Evolutionary conservation across 2,888 invertebrate species (phyloP), one percentile per base, ranked within the genome.

Genomic region (Drymonia ruficornis): DNA sequence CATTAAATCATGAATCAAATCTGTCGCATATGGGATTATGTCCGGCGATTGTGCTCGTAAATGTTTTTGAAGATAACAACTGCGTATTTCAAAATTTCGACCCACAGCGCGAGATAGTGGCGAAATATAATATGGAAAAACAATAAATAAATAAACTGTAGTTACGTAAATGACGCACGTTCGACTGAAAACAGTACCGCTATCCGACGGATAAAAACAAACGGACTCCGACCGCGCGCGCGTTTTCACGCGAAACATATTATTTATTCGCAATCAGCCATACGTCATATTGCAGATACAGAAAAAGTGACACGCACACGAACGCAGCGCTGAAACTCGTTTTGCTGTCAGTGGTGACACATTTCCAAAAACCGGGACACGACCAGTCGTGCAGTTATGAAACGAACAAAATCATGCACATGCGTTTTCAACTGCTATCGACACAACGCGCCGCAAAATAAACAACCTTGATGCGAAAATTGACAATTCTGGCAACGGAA

Each of bases 221-320:
- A 77, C 64, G 59, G 67, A 67, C 81, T 77, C 75, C 64, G 52
- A 61, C 63, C 54, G 67, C 64, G 67, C 63, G 68, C 63, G 70
- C 61, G 69, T 69, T 70, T 72, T 72, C 67, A 63, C 59, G 65
- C 55, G 65, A 57, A 75, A 71, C 68, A 73, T 76, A 81, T 80
- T 80, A 85, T 84, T 83, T 83, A 83, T 82, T 78, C 76, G 78
- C 81, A 76, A 79, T 81, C 74, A 72, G 62, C 76, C 72, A 78
- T 79, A 78, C 76, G 75, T 80, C 80, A 83, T 75, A 70, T 65
- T 67, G 67, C 71, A 72, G 72, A 72, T 70, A 70, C 61, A 73
- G 61, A 73, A 78, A 74, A 79, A 72, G 63, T 72, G 72, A 66
- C 71, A 73, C 61, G 56, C 67, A 70, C 69, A 72, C 73, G 74